Base-by-base conservation (phyloP, 2,797 vertebrate species). In the Hirundo rustica region DNA sequence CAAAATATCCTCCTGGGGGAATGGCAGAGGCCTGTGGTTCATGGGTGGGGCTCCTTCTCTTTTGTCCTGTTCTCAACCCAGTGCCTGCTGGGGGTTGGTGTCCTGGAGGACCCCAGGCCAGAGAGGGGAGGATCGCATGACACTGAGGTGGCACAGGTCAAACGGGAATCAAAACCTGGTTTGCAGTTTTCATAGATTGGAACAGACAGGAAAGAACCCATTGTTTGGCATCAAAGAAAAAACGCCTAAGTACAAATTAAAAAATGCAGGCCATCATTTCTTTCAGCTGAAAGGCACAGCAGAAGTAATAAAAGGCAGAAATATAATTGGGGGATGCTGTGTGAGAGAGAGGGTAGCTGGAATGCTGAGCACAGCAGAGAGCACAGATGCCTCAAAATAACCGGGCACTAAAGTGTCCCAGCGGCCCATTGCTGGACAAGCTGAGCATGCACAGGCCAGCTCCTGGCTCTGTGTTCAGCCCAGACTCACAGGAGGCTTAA, bases 31-130 rank as follows among this genome's bases (percentile, higher is more conserved):
- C 50, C 23, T 14, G 27, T 9, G 34, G 21, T 30, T 16, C 11
- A 4, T 0, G 1, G 50, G 7, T 5, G 16, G 32, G 19, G 32
- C 8, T 73, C 44, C 30, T 58, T 72, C 16, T 13, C 20, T 29
- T 73, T 40, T 10, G 16, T 25, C 27, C 4, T 64, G 7, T 3
- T 48, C 36, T 11, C 51, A 75, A 26, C 5, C 0, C 3, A 42
- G 40, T 42, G 40, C 40, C 40, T 57, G 29, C 77, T 68, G 50
- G 53, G 27, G n/a, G 9, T 2, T n/a, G n/a, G 10, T 58, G 9
- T 44, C 14, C 58, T 16, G 5, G 14, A 48, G 19, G 8, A 54
- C 9, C 18, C 25, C 42, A 55, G 26, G 16, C 13, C 13, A 5
- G 16, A 76, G 3, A 45, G 2, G 15, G 13, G 9, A 88, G 45